A percentile compares a stretch with the other conserved stretches of the same genome.
phyloP scores from a whole-genome alignment of 2,888 invertebrate species.

The Cryptocephalus moraei region DNA sequence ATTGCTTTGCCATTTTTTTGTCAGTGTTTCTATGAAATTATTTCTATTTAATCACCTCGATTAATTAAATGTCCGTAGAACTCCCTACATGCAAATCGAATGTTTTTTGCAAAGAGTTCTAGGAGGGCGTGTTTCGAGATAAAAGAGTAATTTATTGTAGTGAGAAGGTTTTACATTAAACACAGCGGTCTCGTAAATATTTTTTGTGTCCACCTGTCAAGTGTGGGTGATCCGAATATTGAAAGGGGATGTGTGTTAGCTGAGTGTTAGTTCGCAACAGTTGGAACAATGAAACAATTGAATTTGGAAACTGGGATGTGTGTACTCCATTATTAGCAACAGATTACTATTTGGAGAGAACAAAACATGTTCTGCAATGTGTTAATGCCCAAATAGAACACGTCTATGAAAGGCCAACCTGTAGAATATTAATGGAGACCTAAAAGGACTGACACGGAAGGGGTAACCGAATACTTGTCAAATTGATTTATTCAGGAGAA shows the following conservation, averaged over 20 bases:
- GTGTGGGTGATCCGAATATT: constrained; percentile 26
- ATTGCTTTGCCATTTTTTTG: too few relatives aligned
- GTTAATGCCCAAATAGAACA: constrained; percentile 29
- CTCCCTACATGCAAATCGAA: too few relatives aligned
- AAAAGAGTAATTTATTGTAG: too few relatives aligned
- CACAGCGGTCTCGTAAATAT: constrained; percentile 18
- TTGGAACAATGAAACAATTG: constrained; percentile 33
- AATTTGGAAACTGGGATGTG: constrained; percentile 31
- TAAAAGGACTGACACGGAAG: constrained; percentile 17
- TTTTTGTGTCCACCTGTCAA: constrained; percentile 28
- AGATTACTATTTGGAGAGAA: constrained; percentile 33
- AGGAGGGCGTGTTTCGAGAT: too few relatives aligned
- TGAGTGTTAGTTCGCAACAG: constrained; percentile 20
- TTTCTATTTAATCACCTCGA: too few relatives aligned
- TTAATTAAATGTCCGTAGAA: too few relatives aligned
- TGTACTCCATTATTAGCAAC: constrained; percentile 32
- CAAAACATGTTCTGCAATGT: constrained; percentile 35
- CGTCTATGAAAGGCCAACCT: constrained; percentile 31
- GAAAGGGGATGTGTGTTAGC: constrained; percentile 16
- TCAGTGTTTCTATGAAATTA: too few relatives aligned
- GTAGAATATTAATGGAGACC: constrained; percentile 34
- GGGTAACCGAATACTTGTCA: not conserved
- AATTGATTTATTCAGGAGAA: not conserved
- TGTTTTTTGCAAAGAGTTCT: too few relatives aligned
- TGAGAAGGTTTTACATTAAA: not conserved